A percentile compares a stretch with the other conserved stretches of the same genome.
These are phyloP conservation scores for Psococerastis gibbosa DNA, from an alignment of 2,888 invertebrate species.

Conservation along the genomic window DNA sequence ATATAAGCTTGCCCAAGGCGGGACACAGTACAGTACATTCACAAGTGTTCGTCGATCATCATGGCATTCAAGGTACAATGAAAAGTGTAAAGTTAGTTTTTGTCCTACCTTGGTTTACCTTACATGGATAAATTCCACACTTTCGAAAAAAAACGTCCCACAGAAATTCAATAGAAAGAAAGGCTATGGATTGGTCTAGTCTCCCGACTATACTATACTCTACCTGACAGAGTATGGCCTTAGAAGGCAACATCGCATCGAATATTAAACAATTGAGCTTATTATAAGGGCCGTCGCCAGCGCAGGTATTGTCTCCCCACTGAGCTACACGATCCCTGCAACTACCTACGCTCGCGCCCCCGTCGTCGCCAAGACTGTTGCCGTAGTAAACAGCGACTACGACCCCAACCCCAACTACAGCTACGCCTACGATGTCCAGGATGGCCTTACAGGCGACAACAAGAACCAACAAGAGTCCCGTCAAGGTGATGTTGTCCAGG, in stretches of 20 bases:
- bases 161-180: no score
- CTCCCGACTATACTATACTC: no score
- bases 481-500: slow-evolving; percentile 33
- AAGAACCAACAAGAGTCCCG: slow-evolving; percentile 34
- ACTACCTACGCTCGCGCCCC: slow-evolving; percentile 13
- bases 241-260: no score
- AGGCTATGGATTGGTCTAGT: no score
- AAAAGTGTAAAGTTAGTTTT: no score
- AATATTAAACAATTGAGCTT: no score
- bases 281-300: slow-evolving; percentile 26
- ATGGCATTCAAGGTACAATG: slow-evolving; percentile 5
- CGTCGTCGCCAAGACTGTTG: slow-evolving; percentile 4
- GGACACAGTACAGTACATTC: slow-evolving; percentile 6
- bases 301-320: slow-evolving; percentile 25
- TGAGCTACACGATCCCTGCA: slow-evolving; percentile 4
- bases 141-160: no score
- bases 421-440: slow-evolving; percentile 27
- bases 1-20: neutral
- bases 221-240: no score
- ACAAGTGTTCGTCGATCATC: slow-evolving; percentile 2
- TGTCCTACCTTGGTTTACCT: no score
- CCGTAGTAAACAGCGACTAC: slow-evolving; percentile 5
- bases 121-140: no score
- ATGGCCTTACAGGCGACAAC: slow-evolving; percentile 33
- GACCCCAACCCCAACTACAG: slow-evolving; percentile 12